Percentiles rank a stretch among this genome's conserved stretches.
phyloP scores from a whole-genome alignment of 2,797 vertebrate genomes.

The Oreochromis mossambicus region DNA sequence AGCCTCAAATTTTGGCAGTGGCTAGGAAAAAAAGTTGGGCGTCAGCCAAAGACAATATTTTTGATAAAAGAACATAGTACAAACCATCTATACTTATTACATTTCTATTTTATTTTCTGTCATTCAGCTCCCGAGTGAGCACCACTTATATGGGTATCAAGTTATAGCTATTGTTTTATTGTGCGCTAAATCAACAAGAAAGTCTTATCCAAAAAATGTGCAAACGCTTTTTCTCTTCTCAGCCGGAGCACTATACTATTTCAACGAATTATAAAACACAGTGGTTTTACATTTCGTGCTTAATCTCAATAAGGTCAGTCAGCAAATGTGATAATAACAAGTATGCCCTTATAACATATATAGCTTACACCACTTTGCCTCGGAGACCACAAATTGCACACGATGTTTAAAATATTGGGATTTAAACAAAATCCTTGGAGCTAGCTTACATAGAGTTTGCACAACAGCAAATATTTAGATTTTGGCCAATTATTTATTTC shows the following conservation, averaged over 20 bases:
- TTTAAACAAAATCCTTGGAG: not conserved
- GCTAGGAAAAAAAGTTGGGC: conserved; percentile 56
- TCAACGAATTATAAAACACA: not conserved
- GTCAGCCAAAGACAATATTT: conserved; percentile 71
- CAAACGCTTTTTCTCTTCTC: conserved; percentile 15
- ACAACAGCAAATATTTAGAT: not conserved
- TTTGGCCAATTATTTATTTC: not conserved
- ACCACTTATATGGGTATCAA: conserved; percentile 35
- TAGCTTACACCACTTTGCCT: not conserved
- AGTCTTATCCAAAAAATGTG: not conserved
- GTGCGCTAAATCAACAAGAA: conserved; percentile 40
- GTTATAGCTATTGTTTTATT: conserved; percentile 45
- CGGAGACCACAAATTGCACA: not conserved
- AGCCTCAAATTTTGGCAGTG: conserved; percentile 59
- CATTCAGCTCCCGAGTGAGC: conserved; percentile 35
- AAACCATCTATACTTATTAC: conserved; percentile 61
- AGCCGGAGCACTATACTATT: conserved; percentile 5
- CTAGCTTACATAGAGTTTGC: not conserved
- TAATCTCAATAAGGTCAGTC: not conserved
- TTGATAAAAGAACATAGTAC: conserved; percentile 54
- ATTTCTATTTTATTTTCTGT: conserved; percentile 55
- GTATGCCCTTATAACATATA: not conserved
- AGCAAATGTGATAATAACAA: not conserved
- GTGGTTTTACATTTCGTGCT: conserved; percentile 1
- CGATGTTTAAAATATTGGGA: not conserved